Evolutionary conservation across 1,140 invertebrate genomes (phyloP), one percentile per base, ranked within the genome.

Genomic region (Pogonus chalceus): DNA sequence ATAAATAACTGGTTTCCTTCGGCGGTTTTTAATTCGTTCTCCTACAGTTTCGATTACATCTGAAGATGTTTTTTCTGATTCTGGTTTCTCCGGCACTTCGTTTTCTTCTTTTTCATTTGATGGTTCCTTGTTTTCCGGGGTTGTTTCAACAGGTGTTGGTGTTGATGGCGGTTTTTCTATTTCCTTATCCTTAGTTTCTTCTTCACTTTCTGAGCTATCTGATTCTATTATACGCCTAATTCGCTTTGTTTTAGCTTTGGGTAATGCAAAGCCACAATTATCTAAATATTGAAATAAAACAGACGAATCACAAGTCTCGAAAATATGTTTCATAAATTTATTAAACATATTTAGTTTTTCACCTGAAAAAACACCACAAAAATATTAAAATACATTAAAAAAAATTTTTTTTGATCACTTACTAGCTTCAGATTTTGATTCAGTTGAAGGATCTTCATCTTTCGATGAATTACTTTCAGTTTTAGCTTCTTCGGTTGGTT

Each of bases 11-110:
- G 52, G 35, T 22, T 39, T 52, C 18, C 60, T 51, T 56, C 58
- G 58, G 20, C 59, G 51, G 43, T 54, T 65, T 54, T 65, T 65
- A 48, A 62, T 67, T 48, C 62, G 56, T 49, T 63, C 62, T 7
- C 63, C 63, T 2, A 64, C 60, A 0, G 55, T 55, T 23, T 58
- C 58, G 10, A 57, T 23, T 23, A 62, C 55, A n/a, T 39, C 2
- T 43, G 14, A 10, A 20, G 12, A 20, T 14, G 14, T 53, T 10
- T 46, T 20, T 20, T 12, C 16, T 47, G 1, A 20, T 2, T 23
- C n/a, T 35, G 49, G 35, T 46, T 54, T 52, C 14, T 49, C 37
- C 20, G 35, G 4, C n/a, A 20, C 52, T 22, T 49, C 51, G 14
- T 12, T 12, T 12, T 22, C 18, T 23, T 35, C 37, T 22, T 61